Conservation (phyloP, 2,888 invertebrate genomes). For the Hypsopygia costalis region DNA sequence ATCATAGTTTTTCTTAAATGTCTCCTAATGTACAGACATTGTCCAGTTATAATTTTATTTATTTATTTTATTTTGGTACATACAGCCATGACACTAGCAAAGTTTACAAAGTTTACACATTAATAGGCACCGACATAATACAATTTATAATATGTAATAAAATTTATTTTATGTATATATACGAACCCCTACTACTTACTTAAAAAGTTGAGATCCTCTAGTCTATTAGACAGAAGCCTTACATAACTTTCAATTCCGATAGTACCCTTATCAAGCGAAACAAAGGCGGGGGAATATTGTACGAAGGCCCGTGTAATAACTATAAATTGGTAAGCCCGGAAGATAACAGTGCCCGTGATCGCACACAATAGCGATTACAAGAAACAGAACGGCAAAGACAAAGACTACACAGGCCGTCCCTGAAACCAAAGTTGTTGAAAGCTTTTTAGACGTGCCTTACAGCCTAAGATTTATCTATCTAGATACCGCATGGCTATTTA, state of each 20-base stretch:
- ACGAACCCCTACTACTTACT: too few species aligned
- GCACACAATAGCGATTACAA: constrained; percentile 49
- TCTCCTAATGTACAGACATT: too few species aligned
- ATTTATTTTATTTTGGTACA: too few species aligned
- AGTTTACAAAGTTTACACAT: too few species aligned
- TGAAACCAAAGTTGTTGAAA: constrained; percentile 38
- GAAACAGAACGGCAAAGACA: constrained; percentile 33
- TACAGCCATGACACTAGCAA: too few species aligned
- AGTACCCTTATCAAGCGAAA: constrained; percentile 42
- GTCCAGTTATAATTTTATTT: too few species aligned
- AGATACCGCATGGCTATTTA: too few species aligned
- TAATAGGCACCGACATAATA: too few species aligned
- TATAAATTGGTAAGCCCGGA: constrained; percentile 43
- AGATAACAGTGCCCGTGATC: constrained; percentile 47
- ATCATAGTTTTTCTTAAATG: too few species aligned
- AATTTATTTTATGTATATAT: too few species aligned
- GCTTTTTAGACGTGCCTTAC: constrained; percentile 44
- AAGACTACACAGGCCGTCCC: constrained; percentile 45
- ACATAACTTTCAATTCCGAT: constrained; percentile 26
- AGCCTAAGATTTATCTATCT: too few species aligned
- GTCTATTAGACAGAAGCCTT: constrained; percentile 2
- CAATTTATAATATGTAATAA: too few species aligned
- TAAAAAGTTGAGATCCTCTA: not conserved
- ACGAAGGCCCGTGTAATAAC: constrained; percentile 48
- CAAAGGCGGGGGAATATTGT: constrained; percentile 39